Conservation (phyloP, 2,113 vertebrate genomes). For the Lampris incognitus region DNA sequence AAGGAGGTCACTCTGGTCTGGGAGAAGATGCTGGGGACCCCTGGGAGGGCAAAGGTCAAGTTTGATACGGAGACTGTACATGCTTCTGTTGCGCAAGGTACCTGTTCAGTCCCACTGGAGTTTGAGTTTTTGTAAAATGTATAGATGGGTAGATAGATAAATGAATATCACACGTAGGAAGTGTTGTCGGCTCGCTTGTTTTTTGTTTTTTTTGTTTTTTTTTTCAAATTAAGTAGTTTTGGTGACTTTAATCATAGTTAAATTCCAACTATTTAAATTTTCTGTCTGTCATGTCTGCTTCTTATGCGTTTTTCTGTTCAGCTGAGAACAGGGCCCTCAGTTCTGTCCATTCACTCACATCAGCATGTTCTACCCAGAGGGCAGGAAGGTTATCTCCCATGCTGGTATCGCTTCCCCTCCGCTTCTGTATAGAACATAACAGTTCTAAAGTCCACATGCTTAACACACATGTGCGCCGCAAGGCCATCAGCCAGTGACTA, state of each 20-base stretch:
- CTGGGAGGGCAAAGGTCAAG: slow-evolving; percentile 90
- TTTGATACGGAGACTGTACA: slow-evolving; percentile 92
- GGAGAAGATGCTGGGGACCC: slow-evolving; percentile 93
- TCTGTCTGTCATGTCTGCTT: background rate
- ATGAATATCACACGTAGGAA: no score
- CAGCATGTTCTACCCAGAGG: slow-evolving; percentile 28
- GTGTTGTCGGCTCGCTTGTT: no score
- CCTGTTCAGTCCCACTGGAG: slow-evolving; percentile 19
- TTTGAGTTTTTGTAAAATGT: no score
- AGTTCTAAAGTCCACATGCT: slow-evolving; percentile 16
- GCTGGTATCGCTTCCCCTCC: background rate
- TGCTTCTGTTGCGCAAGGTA: slow-evolving; percentile 92
- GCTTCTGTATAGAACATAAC: slow-evolving; percentile 12
- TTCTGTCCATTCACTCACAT: slow-evolving; percentile 29
- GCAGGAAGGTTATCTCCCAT: slow-evolving; percentile 36
- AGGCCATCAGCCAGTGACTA: background rate
- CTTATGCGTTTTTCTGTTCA: no score
- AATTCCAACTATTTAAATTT: background rate
- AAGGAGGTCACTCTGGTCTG: slow-evolving; percentile 95
- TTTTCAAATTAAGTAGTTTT: background rate
- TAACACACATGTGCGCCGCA: background rate
- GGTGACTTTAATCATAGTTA: background rate
- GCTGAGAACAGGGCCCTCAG: slow-evolving; percentile 1
- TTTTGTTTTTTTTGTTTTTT: background rate
- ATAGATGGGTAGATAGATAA: no score